phyloP scores from a whole-genome alignment of 2,797 vertebrate species.

The Lithobates pipiens region DNA sequence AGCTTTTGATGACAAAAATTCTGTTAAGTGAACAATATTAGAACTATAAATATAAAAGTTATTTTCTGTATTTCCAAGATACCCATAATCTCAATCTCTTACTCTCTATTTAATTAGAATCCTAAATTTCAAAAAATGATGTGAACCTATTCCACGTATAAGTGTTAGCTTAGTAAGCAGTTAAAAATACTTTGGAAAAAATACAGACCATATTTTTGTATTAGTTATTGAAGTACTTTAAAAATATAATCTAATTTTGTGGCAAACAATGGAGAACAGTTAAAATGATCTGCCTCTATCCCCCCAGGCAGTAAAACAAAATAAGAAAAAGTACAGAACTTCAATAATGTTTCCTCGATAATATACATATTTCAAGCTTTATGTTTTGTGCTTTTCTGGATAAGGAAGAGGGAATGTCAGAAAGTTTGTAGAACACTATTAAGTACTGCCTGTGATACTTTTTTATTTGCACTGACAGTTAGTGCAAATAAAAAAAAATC shows the following conservation, averaged over 20 bases:
- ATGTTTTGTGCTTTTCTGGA: background rate
- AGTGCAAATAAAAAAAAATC: no score
- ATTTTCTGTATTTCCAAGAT: background rate
- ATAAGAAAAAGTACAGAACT: constrained; percentile 5
- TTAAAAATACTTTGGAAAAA: constrained; percentile 14
- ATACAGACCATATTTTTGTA: background rate
- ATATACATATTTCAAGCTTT: constrained; percentile 1
- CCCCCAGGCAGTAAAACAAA: constrained; percentile 22
- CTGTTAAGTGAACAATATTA: background rate
- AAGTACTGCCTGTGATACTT: no score
- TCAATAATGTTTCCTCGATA: constrained; percentile 2
- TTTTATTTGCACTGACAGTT: no score
- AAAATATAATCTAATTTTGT: background rate
- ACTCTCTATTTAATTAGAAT: constrained; percentile 24
- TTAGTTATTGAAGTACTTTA: constrained; percentile 6
- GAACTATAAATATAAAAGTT: constrained; percentile 9
- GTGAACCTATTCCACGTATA: background rate
- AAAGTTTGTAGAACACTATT: background rate
- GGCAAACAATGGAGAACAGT: background rate
- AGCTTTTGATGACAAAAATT: constrained; percentile 8
- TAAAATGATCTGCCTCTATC: background rate
- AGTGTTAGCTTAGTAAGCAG: background rate
- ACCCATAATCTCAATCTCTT: background rate
- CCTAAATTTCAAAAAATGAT: constrained; percentile 21
- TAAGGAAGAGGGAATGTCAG: background rate